These are phyloP conservation scores for Acleris sparsana DNA, from an alignment of 2,888 invertebrate species.

Conservation along the genomic window DNA sequence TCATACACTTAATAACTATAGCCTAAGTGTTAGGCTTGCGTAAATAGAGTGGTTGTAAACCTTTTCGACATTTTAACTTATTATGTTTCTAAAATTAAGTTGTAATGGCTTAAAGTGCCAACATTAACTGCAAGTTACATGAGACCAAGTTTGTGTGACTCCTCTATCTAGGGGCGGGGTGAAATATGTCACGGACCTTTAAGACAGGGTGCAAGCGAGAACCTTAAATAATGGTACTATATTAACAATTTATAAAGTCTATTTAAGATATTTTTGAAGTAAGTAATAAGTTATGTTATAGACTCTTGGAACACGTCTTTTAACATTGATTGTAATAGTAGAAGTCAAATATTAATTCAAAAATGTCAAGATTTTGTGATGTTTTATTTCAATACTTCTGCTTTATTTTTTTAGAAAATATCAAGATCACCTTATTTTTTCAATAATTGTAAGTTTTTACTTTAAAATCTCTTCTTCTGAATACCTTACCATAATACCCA, in stretches of 20 bases:
- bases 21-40: too few species aligned
- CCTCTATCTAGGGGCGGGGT: constrained; percentile 24
- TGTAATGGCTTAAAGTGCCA: constrained; percentile 3
- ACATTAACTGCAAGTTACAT: constrained; percentile 22
- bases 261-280: neutral
- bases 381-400: too few species aligned
- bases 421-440: neutral
- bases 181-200: constrained; percentile 29
- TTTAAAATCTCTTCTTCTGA: neutral
- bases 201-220: constrained; percentile 21
- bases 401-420: too few species aligned
- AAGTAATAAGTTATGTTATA: too few species aligned
- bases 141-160: constrained; percentile 20
- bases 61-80: neutral
- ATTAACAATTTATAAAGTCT: neutral
- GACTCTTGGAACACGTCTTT: too few species aligned
- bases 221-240: neutral
- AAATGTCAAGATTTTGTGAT: too few species aligned
- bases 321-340: too few species aligned
- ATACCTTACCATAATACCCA: neutral
- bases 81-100: neutral
- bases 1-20: too few species aligned
- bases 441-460: neutral
- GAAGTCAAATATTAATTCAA: too few species aligned
- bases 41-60: neutral